phyloP scores from a whole-genome alignment of 2,888 invertebrate genomes.

The Cantharis rustica region DNA sequence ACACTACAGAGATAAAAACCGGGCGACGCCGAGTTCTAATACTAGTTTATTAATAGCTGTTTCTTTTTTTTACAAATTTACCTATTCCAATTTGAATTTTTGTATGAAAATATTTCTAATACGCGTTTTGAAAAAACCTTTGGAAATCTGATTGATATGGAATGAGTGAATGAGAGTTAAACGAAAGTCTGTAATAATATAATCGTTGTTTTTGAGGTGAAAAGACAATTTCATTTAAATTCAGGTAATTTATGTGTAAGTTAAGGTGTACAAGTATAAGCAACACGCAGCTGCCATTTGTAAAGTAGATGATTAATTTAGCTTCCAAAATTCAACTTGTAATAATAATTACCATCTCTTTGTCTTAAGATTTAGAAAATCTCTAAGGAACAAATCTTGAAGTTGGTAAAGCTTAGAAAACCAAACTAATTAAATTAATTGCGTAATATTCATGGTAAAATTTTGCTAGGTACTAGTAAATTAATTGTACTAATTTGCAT shows the following conservation, averaged over 20 bases:
- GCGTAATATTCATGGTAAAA: neutral
- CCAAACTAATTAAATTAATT: conserved; percentile 18
- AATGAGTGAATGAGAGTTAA: neutral
- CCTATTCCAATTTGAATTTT: too few species aligned
- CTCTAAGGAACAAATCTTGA: conserved; percentile 22
- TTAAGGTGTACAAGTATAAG: conserved; percentile 33
- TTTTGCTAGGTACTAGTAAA: neutral
- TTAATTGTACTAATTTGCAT: neutral
- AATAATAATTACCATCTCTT: conserved; percentile 28
- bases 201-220: neutral
- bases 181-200: neutral
- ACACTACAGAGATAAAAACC: too few species aligned
- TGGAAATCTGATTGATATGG: too few species aligned
- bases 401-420: conserved; percentile 16
- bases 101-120: too few species aligned
- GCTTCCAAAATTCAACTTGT: conserved; percentile 18
- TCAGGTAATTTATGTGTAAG: conserved; percentile 26
- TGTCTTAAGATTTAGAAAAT: conserved; percentile 17
- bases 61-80: too few species aligned
- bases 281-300: conserved; percentile 32
- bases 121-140: too few species aligned
- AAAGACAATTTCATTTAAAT: conserved; percentile 3
- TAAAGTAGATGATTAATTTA: conserved; percentile 33
- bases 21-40: too few species aligned
- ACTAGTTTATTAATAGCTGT: too few species aligned